These are phyloP conservation scores for Neomonachus schauinslandi DNA, from an alignment of 2,113 vertebrate species.

Conservation along the genomic window DNA sequence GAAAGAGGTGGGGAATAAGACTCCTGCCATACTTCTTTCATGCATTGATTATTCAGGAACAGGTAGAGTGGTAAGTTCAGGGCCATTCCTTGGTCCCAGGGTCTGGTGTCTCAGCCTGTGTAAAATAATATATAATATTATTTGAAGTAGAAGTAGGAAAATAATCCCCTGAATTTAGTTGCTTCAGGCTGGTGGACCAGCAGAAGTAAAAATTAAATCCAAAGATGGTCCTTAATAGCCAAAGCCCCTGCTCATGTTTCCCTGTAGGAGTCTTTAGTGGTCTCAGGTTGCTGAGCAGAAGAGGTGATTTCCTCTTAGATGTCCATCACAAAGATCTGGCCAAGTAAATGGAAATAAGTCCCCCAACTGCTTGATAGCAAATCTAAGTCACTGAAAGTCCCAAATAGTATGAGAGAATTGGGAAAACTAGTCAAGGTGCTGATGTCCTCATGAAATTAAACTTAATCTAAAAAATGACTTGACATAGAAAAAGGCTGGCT, in stretches of 20 bases:
- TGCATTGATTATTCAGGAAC: not conserved
- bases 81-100: not conserved
- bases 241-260: not conserved
- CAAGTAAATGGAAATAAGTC: not conserved
- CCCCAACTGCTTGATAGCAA: not conserved
- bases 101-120: not conserved
- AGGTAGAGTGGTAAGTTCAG: not conserved
- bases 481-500: not conserved
- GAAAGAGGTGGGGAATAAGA: not conserved
- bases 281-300: not conserved
- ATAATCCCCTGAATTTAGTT: not conserved
- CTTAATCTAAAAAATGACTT: not conserved
- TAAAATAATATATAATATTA: not conserved
- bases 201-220: constrained; percentile 33
- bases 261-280: not conserved
- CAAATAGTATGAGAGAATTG: not conserved
- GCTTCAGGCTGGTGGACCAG: not conserved
- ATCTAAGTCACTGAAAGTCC: not conserved
- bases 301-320: not conserved
- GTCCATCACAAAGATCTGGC: not conserved
- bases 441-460: not conserved
- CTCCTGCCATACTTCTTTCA: not conserved
- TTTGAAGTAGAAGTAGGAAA: not conserved
- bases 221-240: not conserved
- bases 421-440: not conserved